A percentile compares a stretch with the other conserved stretches of the same genome.
Evolutionary conservation across 92 coral and sea anemone species (phyloP).

Genomic region (Metridium senile): DNA sequence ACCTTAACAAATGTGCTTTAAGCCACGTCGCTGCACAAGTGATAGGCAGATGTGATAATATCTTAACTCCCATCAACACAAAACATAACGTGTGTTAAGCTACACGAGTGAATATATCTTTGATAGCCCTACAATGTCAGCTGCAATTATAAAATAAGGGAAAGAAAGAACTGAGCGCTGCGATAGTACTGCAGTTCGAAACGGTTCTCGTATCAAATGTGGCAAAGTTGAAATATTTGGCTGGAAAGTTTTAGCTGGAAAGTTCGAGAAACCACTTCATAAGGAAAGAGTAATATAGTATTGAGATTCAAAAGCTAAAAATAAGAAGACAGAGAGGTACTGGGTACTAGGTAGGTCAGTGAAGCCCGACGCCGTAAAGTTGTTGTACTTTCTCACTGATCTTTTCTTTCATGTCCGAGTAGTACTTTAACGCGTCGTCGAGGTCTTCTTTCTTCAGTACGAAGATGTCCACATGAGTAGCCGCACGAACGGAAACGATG

Average conservation of each 20-base stretch:
- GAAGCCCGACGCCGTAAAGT: conserved; percentile 37
- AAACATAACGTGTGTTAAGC: background rate
- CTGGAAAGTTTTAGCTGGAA: background rate
- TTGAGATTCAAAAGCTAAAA: conserved; percentile 9
- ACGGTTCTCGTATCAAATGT: background rate
- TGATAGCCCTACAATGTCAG: background rate
- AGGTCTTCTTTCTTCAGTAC: conserved; percentile 65
- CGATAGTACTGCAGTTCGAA: background rate
- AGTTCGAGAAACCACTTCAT: background rate
- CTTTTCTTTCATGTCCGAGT: conserved; percentile 44
- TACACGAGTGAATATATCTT: background rate
- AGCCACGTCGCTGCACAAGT: too few species aligned
- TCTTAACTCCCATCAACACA: too few species aligned
- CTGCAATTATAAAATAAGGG: background rate
- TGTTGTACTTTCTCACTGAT: conserved; percentile 58
- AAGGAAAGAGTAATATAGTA: background rate
- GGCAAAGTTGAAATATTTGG: background rate
- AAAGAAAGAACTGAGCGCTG: background rate
- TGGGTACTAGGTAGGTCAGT: background rate
- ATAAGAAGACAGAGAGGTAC: conserved; percentile 9
- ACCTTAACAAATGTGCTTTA: too few species aligned
- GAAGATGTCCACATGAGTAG: conserved; percentile 75
- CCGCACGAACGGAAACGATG: conserved; percentile 74
- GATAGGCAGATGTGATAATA: too few species aligned
- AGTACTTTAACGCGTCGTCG: conserved; percentile 60